Base-by-base conservation (phyloP, 2,888 invertebrate species). In the Morpho deidamia region DNA sequence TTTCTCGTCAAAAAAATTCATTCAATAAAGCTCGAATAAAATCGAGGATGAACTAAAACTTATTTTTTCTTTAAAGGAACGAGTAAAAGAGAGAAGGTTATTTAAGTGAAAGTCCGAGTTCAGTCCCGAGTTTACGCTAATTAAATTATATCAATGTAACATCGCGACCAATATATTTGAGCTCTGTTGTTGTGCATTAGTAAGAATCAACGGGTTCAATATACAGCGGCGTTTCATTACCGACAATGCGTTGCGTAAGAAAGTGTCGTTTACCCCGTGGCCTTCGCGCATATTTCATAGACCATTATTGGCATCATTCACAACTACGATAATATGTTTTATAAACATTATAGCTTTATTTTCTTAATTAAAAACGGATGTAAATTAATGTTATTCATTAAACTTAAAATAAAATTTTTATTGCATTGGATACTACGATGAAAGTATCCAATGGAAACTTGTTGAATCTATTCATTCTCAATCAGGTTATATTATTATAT, bases 241-340 rank as follows among this genome's bases (percentile, higher is more conserved):
- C 42, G 45, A 49, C 45, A 42, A 67, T 63, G 62, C 54, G 74
- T 76, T 86, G 83, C 80, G 81, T 83, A 83, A 85, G 78, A 71
- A 69, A 68, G 76, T 81, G 86, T 87, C 87, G 69, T 86, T 87
- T 84, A 86, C 87, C 86, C 78, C 78, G 70, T 68, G 81, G 77
- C 83, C 84, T 83, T 84, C 83, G 73, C 69, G 70, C 74, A 78
- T 74, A 74, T 75, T 76, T 73, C 67, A 67, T 68, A 65, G 67
- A 64, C 65, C 69, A 67, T 66, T 66, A 70, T 68, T 72, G 66
- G 56, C 67, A 64, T 57, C 49, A 47, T 52, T 55, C 51, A 38
- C 48, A 37, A 49, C 12, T 14, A 41, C 41, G 40, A 12, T 42
- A 7, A 23, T 41, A 12, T 0, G 11, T 42, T 42, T 49, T 42